phyloP scores from a whole-genome alignment of 2,113 vertebrate genomes.

The Heteronetta atricapilla region DNA sequence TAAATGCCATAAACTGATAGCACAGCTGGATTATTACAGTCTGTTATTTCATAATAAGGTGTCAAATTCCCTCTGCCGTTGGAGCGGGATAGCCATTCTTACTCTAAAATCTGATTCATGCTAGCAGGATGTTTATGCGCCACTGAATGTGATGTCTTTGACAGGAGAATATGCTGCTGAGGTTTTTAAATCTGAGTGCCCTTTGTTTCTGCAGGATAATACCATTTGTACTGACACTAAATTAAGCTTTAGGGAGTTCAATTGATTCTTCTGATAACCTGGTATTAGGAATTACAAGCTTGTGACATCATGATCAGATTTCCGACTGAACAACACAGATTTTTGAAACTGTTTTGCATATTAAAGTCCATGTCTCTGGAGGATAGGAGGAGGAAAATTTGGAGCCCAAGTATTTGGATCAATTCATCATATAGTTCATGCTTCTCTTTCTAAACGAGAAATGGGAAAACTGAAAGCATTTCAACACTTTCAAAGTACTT shows the following conservation, averaged over 20 bases:
- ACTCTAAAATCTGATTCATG: not conserved
- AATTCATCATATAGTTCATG: not conserved
- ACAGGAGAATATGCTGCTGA: not conserved
- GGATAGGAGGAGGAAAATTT: not conserved
- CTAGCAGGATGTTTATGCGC: not conserved
- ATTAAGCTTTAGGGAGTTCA: not conserved
- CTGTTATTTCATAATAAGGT: not conserved
- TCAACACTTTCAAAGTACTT: not conserved
- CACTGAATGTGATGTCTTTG: rapidly evolving
- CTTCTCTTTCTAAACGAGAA: not conserved
- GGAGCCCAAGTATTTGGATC: not conserved
- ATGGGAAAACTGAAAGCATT: not conserved
- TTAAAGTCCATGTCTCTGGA: not conserved
- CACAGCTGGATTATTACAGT: not conserved
- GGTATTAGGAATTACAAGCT: not conserved
- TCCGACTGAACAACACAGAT: not conserved
- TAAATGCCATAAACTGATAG: not conserved
- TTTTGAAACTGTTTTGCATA: not conserved
- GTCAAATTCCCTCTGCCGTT: rapidly evolving
- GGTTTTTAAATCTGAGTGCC: not conserved
- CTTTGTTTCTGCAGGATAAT: not conserved
- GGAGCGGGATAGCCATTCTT: not conserved
- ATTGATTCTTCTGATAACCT: not conserved
- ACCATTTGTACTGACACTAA: not conserved
- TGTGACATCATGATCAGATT: not conserved